A percentile compares a stretch with the other conserved stretches of the same genome.
Conservation (phyloP, 2,888 invertebrate species). For the Venusia cambrica region DNA sequence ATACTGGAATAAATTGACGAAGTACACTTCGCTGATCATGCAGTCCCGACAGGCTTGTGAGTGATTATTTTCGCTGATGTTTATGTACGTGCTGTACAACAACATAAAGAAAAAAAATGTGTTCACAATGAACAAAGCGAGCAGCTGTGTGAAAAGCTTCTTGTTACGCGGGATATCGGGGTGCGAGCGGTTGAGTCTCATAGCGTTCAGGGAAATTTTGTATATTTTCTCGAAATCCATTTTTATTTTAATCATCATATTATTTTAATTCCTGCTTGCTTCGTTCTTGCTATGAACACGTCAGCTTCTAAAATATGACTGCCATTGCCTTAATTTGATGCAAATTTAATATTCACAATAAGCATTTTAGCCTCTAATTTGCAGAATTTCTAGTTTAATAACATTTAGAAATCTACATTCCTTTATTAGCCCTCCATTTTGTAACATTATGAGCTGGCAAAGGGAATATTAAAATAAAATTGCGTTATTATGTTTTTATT, state of each 20-base stretch:
- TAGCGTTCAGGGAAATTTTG: slow-evolving; percentile 7
- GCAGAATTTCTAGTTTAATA: too few species aligned
- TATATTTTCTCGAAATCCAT: slow-evolving; percentile 16
- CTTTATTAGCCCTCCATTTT: too few species aligned
- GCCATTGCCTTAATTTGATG: too few species aligned
- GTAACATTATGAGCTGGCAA: too few species aligned
- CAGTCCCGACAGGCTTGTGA: slow-evolving; percentile 10
- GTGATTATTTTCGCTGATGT: not conserved
- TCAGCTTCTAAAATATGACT: too few species aligned
- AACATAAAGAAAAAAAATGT: not conserved
- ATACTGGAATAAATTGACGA: slow-evolving; percentile 9
- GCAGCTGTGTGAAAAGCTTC: slow-evolving; percentile 9
- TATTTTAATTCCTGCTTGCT: slow-evolving; percentile 10
- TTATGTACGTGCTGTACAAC: not conserved
- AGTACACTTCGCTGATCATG: slow-evolving; percentile 6
- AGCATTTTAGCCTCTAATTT: too few species aligned
- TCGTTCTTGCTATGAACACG: too few species aligned
- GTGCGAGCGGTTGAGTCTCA: slow-evolving; percentile 11
- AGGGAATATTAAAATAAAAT: too few species aligned
- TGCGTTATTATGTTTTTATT: too few species aligned
- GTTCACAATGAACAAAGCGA: not conserved
- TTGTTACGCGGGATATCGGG: slow-evolving; percentile 12
- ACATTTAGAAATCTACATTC: too few species aligned
- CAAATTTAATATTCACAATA: too few species aligned
- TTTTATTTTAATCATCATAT: not conserved